Evolutionary conservation across 2,113 vertebrate species (phyloP).

Genomic region (Clarias gariepinus): DNA sequence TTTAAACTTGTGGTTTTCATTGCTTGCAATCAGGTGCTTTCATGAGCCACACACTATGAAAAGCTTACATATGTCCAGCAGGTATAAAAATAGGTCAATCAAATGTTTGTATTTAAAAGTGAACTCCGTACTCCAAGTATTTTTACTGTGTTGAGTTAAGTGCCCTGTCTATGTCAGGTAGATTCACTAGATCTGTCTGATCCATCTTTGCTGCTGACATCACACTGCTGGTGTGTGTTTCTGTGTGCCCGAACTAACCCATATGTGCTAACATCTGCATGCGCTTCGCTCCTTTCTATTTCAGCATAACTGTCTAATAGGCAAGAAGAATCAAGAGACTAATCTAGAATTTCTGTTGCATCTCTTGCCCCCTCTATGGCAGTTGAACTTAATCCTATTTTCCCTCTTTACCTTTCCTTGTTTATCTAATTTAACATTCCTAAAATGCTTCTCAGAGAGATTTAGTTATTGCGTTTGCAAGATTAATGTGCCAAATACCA

Average conservation of each 20-base stretch:
- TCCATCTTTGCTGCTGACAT: slow-evolving; percentile 49
- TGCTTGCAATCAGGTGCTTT: neutral
- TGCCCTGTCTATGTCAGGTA: neutral
- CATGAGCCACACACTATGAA: neutral
- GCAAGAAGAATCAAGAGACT: slow-evolving; percentile 78
- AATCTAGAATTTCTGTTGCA: slow-evolving; percentile 73
- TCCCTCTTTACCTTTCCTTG: slow-evolving; percentile 1
- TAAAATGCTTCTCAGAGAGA: neutral
- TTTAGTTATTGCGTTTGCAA: neutral
- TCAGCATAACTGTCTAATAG: slow-evolving; percentile 81
- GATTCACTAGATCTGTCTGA: slow-evolving; percentile 48
- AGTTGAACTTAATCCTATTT: slow-evolving; percentile 41
- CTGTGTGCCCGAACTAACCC: slow-evolving; percentile 62
- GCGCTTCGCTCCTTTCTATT: slow-evolving; percentile 86
- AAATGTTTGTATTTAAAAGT: neutral
- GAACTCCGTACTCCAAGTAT: neutral
- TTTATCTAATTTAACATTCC: neutral
- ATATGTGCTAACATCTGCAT: slow-evolving; percentile 89
- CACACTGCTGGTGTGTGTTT: slow-evolving; percentile 39
- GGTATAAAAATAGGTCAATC: neutral
- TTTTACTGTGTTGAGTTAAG: neutral
- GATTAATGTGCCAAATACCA: neutral
- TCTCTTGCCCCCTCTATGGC: slow-evolving; percentile 62
- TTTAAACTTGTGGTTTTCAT: neutral
- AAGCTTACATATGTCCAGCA: neutral